These are phyloP conservation scores for Zonotrichia leucophrys DNA, from an alignment of 2,113 vertebrate species.

Conservation along the genomic window DNA sequence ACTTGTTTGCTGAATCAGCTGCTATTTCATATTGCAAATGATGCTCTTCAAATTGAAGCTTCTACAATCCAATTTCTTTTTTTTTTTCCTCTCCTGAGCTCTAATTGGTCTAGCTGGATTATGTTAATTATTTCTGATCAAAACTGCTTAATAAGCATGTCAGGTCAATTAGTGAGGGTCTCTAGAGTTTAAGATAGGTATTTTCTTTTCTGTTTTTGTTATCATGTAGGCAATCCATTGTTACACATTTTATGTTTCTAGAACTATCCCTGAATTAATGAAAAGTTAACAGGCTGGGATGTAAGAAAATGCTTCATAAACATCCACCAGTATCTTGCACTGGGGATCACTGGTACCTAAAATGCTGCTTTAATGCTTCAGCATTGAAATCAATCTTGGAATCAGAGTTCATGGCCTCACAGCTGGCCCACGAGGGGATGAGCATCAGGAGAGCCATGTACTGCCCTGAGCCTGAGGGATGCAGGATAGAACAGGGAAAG, in stretches of 20 bases:
- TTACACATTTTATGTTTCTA: neutral
- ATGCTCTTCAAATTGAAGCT: slow-evolving; percentile 27
- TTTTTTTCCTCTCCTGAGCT: neutral
- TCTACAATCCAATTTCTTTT: neutral
- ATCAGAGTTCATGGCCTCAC: neutral
- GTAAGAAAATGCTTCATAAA: slow-evolving; percentile 42
- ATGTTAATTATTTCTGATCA: slow-evolving; percentile 45
- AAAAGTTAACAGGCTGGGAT: slow-evolving; percentile 35
- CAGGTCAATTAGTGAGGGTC: slow-evolving; percentile 34
- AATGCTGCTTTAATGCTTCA: slow-evolving; percentile 33
- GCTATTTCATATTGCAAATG: neutral
- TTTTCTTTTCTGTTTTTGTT: slow-evolving; percentile 31
- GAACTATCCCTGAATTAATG: slow-evolving; percentile 29
- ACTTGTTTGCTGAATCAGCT: slow-evolving; percentile 42
- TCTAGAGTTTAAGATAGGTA: neutral
- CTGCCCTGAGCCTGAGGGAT: neutral
- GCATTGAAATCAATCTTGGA: neutral
- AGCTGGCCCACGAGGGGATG: neutral
- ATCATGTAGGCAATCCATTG: neutral
- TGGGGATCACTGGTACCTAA: slow-evolving; percentile 24
- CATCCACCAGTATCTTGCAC: slow-evolving; percentile 5
- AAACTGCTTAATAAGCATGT: slow-evolving; percentile 51
- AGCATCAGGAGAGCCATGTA: neutral
- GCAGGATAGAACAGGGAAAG: neutral
- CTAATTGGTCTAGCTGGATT: slow-evolving; percentile 41